phyloP scores from a whole-genome alignment of 2,888 invertebrate species.

The Laothoe populi region DNA sequence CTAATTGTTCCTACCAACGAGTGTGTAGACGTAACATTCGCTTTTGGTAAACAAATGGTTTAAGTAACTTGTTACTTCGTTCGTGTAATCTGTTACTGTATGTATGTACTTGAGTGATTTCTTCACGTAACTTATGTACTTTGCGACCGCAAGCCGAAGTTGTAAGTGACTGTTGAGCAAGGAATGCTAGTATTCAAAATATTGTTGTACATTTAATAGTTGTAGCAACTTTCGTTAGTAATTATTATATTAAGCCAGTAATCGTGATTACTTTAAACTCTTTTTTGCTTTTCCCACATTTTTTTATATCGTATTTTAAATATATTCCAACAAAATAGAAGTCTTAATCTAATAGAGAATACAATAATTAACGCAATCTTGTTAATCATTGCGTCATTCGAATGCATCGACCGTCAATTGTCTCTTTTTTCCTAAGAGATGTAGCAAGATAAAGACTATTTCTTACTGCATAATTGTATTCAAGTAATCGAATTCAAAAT shows the following conservation, averaged over 20 bases:
- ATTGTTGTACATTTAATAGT: background rate
- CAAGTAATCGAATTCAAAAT: too few species aligned
- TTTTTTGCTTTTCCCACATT: background rate
- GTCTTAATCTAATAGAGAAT: too few species aligned
- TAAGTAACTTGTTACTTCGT: slow-evolving; percentile 18
- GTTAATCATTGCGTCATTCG: background rate
- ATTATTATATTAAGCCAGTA: slow-evolving; percentile 3
- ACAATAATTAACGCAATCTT: too few species aligned
- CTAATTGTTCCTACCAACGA: slow-evolving; percentile 44
- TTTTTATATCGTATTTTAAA: background rate
- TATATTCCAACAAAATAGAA: background rate
- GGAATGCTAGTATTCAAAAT: background rate
- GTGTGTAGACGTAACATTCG: slow-evolving; percentile 35
- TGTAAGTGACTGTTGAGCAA: background rate
- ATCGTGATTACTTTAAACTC: background rate
- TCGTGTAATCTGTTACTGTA: slow-evolving; percentile 24
- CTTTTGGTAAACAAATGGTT: slow-evolving; percentile 47
- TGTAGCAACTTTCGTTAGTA: background rate
- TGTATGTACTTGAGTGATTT: slow-evolving; percentile 16
- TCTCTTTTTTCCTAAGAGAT: background rate
- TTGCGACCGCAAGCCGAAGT: background rate
- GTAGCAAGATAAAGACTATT: too few species aligned
- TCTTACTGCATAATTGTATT: too few species aligned
- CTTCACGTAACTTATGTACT: slow-evolving; percentile 11
- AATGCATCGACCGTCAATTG: background rate